These are phyloP conservation scores for Neelides sp. DNA, from an alignment of 1,140 invertebrate species.

Conservation along the genomic window DNA sequence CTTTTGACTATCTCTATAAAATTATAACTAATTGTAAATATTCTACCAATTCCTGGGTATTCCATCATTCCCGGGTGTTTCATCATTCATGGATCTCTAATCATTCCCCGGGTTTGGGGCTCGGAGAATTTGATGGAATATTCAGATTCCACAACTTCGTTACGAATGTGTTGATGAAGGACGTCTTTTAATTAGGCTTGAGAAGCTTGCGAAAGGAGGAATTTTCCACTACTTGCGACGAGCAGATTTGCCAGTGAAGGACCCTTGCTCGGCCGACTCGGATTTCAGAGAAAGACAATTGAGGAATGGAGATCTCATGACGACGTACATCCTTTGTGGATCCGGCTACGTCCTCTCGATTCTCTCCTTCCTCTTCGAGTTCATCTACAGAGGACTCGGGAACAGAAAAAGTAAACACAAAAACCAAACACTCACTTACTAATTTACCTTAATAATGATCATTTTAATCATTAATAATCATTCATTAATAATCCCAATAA, in stretches of 20 bases:
- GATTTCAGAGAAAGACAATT: constrained; percentile 63
- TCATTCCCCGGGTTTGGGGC: too few species aligned
- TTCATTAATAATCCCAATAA: background rate
- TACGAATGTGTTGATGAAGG: too few species aligned
- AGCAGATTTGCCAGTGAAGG: constrained; percentile 50
- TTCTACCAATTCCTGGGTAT: background rate
- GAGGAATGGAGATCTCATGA: constrained; percentile 49
- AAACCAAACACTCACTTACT: too few species aligned
- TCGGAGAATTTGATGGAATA: too few species aligned
- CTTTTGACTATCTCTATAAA: background rate
- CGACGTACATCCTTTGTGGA: constrained; percentile 57
- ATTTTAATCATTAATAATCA: background rate
- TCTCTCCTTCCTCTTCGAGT: constrained; percentile 48
- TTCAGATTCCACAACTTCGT: too few species aligned
- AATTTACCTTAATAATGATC: background rate
- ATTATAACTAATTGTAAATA: constrained; percentile 8
- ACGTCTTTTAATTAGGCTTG: constrained; percentile 46
- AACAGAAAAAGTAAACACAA: constrained; percentile 16
- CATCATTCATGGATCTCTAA: constrained; percentile 4
- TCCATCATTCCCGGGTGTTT: too few species aligned
- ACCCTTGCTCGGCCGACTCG: constrained; percentile 63
- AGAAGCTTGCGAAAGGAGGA: constrained; percentile 52
- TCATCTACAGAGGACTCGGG: constrained; percentile 33
- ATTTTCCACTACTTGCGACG: constrained; percentile 49
- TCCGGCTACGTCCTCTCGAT: constrained; percentile 42